A percentile compares a stretch with the other conserved stretches of the same genome.
phyloP scores from a whole-genome alignment of 2,888 invertebrate genomes.

The Lochmaea crataegi region DNA sequence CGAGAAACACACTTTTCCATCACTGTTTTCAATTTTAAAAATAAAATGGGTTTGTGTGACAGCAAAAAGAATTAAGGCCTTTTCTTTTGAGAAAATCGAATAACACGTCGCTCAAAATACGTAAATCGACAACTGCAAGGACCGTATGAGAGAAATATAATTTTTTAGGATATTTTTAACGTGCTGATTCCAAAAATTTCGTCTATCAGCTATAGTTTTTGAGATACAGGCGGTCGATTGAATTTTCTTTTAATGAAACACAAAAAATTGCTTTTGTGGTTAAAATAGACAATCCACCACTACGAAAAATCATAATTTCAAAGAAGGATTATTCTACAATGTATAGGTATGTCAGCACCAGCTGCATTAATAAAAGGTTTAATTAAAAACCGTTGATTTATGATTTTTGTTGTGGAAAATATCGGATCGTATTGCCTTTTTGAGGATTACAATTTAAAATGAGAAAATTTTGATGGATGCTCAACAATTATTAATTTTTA shows the following conservation, averaged over 20 bases:
- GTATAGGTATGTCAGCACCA: neutral
- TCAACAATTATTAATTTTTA: neutral
- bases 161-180: too few species aligned
- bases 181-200: too few species aligned
- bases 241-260: too few species aligned
- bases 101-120: neutral
- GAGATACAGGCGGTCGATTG: too few species aligned
- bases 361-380: neutral
- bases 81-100: neutral
- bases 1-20: neutral
- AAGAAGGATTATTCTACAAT: too few species aligned
- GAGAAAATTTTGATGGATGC: neutral
- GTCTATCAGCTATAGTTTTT: too few species aligned
- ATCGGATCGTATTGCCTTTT: neutral
- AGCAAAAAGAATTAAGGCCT: neutral
- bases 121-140: too few species aligned
- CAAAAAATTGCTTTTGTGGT: too few species aligned
- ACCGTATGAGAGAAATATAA: too few species aligned
- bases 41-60: neutral
- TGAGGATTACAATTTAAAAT: neutral
- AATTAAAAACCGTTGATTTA: conserved; percentile 1
- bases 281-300: too few species aligned
- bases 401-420: conserved; percentile 6
- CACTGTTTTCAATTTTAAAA: neutral
- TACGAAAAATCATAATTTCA: too few species aligned